phyloP scores from a whole-genome alignment of 2,113 vertebrate genomes.

The Callochromis pleurospilus region DNA sequence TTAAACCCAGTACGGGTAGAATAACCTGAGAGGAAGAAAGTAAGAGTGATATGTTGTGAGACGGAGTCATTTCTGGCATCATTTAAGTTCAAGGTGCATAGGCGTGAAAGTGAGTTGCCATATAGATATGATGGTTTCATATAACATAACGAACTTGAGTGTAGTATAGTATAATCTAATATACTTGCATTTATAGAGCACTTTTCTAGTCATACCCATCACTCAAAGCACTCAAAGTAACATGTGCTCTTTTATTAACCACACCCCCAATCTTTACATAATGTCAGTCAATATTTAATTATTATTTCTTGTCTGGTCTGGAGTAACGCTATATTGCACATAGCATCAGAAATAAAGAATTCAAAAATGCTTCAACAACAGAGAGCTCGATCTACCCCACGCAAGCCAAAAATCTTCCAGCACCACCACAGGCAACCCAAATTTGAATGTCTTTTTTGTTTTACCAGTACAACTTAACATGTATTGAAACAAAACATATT shows the following conservation, averaged over 20 bases:
- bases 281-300: neutral
- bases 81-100: neutral
- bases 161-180: neutral
- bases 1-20: accelerated
- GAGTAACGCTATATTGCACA: accelerated
- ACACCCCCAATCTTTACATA: neutral
- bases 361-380: neutral
- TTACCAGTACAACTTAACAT: neutral
- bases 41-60: neutral
- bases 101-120: neutral
- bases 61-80: neutral
- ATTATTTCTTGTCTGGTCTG: neutral
- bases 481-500: neutral
- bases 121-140: neutral
- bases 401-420: neutral
- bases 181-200: neutral
- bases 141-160: neutral
- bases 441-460: neutral
- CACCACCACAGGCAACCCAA: neutral
- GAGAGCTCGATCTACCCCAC: neutral
- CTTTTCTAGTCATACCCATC: neutral
- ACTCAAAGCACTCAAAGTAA: neutral
- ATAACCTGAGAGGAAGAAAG: neutral
- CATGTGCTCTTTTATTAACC: neutral
- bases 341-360: neutral